A percentile compares a stretch with the other conserved stretches of the same genome.
phyloP scores from a whole-genome alignment of 2,113 vertebrate genomes.

The Bettongia penicillata region DNA sequence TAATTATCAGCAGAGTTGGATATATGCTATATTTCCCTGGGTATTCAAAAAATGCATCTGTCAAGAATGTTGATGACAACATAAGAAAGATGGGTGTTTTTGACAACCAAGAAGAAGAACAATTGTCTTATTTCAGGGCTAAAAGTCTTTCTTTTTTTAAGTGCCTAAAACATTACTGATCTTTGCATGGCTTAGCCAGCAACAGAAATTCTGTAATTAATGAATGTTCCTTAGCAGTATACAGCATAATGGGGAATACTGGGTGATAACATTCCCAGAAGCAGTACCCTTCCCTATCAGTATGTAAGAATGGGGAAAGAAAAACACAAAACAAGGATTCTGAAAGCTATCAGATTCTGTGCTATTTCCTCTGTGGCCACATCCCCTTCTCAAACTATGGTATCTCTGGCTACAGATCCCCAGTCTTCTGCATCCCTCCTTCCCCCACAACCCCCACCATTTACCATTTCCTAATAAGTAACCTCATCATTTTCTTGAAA shows the following conservation, averaged over 20 bases:
- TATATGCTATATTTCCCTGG: constrained; percentile 20
- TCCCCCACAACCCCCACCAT: neutral
- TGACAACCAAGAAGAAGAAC: neutral
- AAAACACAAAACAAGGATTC: neutral
- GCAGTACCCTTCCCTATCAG: neutral
- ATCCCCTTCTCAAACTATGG: neutral
- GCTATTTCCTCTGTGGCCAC: neutral
- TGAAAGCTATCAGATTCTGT: neutral
- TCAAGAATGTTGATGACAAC: neutral
- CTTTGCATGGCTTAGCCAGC: neutral
- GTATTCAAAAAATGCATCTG: constrained; percentile 46
- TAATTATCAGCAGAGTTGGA: constrained; percentile 62
- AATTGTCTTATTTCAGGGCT: neutral
- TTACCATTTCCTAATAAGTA: neutral
- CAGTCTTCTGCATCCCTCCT: neutral
- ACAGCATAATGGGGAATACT: neutral
- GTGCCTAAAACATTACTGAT: neutral
- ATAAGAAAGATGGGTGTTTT: neutral
- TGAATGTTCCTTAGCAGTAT: fast-evolving
- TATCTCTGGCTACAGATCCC: neutral
- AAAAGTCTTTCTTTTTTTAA: neutral
- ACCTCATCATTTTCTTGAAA: neutral
- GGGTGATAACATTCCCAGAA: neutral
- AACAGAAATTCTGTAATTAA: neutral
- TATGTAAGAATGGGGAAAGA: fast-evolving